Evolutionary conservation across 2,113 vertebrate species (phyloP), one percentile per base, ranked within the genome.

Genomic region (Calypte anna): DNA sequence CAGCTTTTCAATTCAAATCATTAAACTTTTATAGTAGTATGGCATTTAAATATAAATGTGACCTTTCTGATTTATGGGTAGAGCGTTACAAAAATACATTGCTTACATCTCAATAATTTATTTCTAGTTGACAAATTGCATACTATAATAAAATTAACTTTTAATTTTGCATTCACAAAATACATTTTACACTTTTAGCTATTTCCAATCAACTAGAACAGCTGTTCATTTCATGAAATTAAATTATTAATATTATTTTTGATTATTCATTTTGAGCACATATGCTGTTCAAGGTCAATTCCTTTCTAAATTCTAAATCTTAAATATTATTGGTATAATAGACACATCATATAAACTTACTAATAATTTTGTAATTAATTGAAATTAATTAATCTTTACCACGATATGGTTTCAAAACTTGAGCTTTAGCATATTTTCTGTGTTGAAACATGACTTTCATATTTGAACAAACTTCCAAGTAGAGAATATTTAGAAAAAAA

Each of bases 161-260:
- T 95, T 89, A 90, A 95, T 88, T 94, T 93, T 95, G 80, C 83
- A 89, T 91, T 94, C 74, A 84, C 81, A 96, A 94, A 96, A 93
- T 90, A 93, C n/a, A 72, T 93, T 97, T 96, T 93, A 93, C 91
- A 93, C 93, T 93, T 95, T 90, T 91, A 96, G 93, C 90, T 93
- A 72, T 95, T 96, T 96, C 88, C 31, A 97, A 96, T 95, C 83
- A 96, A 90, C 70, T 88, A 88, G 62, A 93, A 91, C 92, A 95
- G 61, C 94, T 92, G 91, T 90, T 91, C 90, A 88, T 85, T 97
- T 97, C 90, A 90, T 93, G 80, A 91, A 93, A 96, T 90, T 93
- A 94, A 95, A 94, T 95, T 18, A 90, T 96, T 96, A 94, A 91
- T 88, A 95, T 72, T 95, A 28, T 78, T 85, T 86, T 91, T 96